phyloP scores from a whole-genome alignment of 2,797 vertebrate genomes.

The Falco columbarius region DNA sequence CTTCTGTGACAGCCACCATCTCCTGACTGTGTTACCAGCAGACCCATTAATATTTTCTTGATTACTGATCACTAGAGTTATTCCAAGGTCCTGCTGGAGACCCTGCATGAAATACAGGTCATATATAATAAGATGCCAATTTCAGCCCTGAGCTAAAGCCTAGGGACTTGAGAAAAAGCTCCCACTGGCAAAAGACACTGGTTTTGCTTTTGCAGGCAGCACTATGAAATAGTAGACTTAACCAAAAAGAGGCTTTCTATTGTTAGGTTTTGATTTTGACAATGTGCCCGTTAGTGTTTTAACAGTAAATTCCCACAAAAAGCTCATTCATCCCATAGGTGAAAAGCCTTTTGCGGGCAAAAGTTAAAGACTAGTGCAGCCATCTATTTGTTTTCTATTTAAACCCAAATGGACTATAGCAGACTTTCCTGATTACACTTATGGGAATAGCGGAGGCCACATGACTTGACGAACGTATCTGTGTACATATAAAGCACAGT shows the following conservation, averaged over 20 bases:
- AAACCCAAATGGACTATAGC: not conserved
- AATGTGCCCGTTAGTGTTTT: not conserved
- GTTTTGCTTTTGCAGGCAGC: not conserved
- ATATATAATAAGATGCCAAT: not conserved
- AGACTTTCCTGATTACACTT: not conserved
- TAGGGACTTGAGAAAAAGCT: not conserved
- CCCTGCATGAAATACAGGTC: not conserved
- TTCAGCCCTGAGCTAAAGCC: not conserved
- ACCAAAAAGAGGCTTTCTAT: not conserved
- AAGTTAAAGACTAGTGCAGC: not conserved
- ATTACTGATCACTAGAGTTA: not conserved
- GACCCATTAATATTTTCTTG: not conserved
- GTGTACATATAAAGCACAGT: not conserved
- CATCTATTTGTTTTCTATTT: not conserved
- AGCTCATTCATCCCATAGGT: accelerated
- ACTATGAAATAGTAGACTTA: not conserved
- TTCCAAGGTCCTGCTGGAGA: not conserved
- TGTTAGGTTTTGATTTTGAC: not conserved
- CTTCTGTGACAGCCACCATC: not conserved
- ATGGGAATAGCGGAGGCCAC: not conserved
- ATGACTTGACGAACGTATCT: not conserved
- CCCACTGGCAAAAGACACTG: not conserved
- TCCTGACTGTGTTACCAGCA: not conserved
- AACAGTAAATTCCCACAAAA: not conserved
- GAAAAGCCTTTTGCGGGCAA: not conserved